phyloP scores from a whole-genome alignment of 2,113 vertebrate species.

The Steatornis caripensis region DNA sequence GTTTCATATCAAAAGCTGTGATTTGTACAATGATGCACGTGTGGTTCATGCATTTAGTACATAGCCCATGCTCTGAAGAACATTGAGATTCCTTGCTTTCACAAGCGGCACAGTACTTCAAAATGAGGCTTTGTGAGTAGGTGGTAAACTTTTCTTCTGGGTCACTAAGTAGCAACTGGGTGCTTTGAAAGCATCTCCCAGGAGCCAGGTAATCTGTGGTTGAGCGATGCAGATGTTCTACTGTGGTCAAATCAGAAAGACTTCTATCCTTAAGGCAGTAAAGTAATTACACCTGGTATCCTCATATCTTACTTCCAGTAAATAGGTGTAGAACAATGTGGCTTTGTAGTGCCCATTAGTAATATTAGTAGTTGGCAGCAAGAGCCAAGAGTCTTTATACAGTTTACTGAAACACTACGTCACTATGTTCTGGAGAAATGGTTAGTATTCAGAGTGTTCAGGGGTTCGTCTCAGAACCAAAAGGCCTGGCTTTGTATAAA shows the following conservation, averaged over 20 bases:
- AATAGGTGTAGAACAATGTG: slow-evolving; percentile 27
- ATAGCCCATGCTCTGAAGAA: neutral
- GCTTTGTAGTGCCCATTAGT: slow-evolving; percentile 45
- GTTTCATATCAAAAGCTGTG: neutral
- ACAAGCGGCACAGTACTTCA: neutral
- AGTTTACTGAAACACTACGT: neutral
- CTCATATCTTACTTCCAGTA: slow-evolving; percentile 47
- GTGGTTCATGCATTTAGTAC: neutral
- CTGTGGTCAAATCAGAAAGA: slow-evolving; percentile 63
- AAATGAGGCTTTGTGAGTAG: slow-evolving; percentile 12
- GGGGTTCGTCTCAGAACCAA: neutral
- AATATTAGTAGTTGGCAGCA: neutral
- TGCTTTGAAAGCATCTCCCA: slow-evolving; percentile 49
- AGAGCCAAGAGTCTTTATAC: neutral
- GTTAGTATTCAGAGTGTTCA: neutral
- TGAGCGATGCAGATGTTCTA: slow-evolving; percentile 34
- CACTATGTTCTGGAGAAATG: neutral
- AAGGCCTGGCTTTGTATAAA: neutral
- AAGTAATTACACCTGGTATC: slow-evolving; percentile 38
- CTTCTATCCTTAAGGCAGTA: slow-evolving; percentile 34
- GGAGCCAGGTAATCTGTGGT: slow-evolving; percentile 30
- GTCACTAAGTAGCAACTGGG: neutral
- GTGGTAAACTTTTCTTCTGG: slow-evolving; percentile 45
- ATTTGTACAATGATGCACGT: neutral
- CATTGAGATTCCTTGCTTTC: neutral